Evolutionary conservation across 2,113 vertebrate genomes (phyloP).

Genomic region (Gymnogyps californianus): DNA sequence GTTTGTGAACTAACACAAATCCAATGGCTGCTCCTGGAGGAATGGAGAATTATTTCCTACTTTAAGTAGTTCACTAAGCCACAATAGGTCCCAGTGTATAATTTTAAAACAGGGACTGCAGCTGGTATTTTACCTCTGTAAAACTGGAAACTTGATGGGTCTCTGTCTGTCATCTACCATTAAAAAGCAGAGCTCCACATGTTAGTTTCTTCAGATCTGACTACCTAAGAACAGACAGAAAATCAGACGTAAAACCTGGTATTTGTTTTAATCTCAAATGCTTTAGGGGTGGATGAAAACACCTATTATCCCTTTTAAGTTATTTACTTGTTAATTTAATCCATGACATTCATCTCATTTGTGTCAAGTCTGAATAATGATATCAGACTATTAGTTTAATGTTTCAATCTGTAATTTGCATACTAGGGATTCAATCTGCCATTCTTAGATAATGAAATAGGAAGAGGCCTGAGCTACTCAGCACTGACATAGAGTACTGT

Average conservation of each 20-base stretch:
- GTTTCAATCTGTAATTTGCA: constrained; percentile 2
- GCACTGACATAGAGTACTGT: neutral
- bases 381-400: constrained; percentile 19
- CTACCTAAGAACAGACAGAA: neutral
- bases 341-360: constrained; percentile 5
- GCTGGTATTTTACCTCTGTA: neutral
- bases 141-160: neutral
- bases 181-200: neutral
- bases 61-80: neutral
- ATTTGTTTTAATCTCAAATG: neutral
- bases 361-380: constrained; percentile 14
- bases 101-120: neutral
- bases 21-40: neutral
- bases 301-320: constrained; percentile 21
- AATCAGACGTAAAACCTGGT: neutral
- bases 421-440: neutral
- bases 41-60: neutral
- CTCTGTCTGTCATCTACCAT: neutral
- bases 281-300: neutral
- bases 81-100: neutral
- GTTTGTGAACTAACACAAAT: neutral
- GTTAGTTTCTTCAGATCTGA: neutral
- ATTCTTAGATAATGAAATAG: neutral
- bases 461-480: neutral
- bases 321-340: constrained; percentile 43